Evolutionary conservation across 2,888 invertebrate genomes (phyloP).

Genomic region (Drosophila borealis): DNA sequence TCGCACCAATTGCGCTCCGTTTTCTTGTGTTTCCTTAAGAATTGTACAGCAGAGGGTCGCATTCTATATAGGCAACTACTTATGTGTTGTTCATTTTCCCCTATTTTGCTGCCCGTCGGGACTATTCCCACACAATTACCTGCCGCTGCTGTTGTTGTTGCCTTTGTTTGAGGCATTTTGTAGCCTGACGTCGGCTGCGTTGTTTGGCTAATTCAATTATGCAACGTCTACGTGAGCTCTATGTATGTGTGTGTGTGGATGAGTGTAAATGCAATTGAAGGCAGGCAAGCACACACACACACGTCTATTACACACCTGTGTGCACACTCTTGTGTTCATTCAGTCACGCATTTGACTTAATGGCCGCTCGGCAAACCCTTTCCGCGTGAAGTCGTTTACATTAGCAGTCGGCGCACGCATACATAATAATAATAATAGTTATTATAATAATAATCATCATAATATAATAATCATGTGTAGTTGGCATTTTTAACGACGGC

Average conservation of each 20-base stretch:
- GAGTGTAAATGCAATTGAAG: constrained; percentile 53
- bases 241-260: constrained; percentile 9
- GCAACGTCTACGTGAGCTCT: constrained; percentile 43
- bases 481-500: constrained; percentile 46
- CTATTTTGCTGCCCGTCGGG: constrained; percentile 7
- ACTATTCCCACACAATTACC: constrained; percentile 46
- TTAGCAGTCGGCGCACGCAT: constrained; percentile 35
- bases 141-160: constrained; percentile 1
- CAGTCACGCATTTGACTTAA: constrained; percentile 53
- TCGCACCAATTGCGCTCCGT: constrained; percentile 31
- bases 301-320: constrained; percentile 54
- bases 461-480: constrained; percentile 46
- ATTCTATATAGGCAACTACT: constrained; percentile 13
- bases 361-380: too few relatives aligned
- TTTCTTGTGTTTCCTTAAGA: constrained; percentile 14
- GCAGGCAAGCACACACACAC: constrained; percentile 35
- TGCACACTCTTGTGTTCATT: constrained; percentile 56
- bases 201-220: constrained; percentile 76
- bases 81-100: constrained; percentile 37
- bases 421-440: constrained; percentile 46
- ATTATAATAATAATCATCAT: constrained; percentile 46
- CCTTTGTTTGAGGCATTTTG: constrained; percentile 60
- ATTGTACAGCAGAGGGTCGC: constrained; percentile 18
- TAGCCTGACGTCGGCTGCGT: constrained; percentile 39
- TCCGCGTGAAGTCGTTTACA: constrained; percentile 26